Conservation (phyloP, 2,888 invertebrate species). For the Napeogenes inachia region DNA sequence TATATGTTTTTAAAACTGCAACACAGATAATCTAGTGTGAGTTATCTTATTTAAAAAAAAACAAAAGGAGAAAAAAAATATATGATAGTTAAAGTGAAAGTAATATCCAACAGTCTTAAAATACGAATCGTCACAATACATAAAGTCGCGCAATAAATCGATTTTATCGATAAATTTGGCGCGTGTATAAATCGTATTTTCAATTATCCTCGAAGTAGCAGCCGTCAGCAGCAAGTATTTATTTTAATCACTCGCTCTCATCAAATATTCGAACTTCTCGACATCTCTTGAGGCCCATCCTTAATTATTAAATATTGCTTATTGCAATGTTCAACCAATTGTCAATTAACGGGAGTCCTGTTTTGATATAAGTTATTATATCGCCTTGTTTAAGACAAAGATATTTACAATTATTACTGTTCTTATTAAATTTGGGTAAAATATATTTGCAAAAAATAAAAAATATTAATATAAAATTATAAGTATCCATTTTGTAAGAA, state of each 20-base stretch:
- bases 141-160: constrained; percentile 57
- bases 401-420: not conserved
- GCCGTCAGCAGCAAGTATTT: constrained; percentile 70
- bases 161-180: constrained; percentile 72
- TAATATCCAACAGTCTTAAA: no score
- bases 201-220: constrained; percentile 71
- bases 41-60: no score
- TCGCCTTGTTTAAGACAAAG: not conserved
- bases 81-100: no score
- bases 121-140: constrained; percentile 11
- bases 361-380: constrained; percentile 11
- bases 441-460: no score
- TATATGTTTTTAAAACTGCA: no score
- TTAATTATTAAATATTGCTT: constrained; percentile 44
- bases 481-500: constrained; percentile 5
- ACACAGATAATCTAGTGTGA: no score
- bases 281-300: constrained; percentile 50
- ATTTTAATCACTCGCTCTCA: constrained; percentile 68
- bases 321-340: constrained; percentile 30
- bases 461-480: not conserved
- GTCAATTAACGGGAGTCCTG: constrained; percentile 22
- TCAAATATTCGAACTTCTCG: constrained; percentile 57
- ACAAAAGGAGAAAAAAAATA: no score
- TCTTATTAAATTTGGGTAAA: not conserved
- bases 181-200: constrained; percentile 73